phyloP scores from a whole-genome alignment of 2,113 vertebrate genomes.

The Triplophysa siluroides region DNA sequence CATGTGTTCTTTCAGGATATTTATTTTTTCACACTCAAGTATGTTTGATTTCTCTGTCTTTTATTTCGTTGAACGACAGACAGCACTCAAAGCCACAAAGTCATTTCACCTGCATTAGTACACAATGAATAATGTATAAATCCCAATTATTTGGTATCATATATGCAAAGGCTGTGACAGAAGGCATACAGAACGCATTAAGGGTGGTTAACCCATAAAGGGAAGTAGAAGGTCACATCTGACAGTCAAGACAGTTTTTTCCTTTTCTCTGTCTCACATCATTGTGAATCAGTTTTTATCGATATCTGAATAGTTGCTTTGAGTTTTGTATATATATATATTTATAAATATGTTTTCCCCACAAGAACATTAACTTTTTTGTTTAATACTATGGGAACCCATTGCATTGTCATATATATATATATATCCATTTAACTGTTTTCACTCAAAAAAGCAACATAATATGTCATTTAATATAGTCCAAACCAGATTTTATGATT shows the following conservation, averaged over 20 bases:
- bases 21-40: constrained; percentile 64
- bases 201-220: constrained; percentile 88
- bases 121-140: constrained; percentile 98
- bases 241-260: constrained; percentile 64
- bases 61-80: constrained; percentile 79
- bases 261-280: constrained; percentile 39
- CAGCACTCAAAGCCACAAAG: constrained; percentile 81
- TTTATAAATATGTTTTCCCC: too few relatives aligned
- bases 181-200: constrained; percentile 97
- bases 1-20: constrained; percentile 67
- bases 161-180: constrained; percentile 98
- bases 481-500: constrained; percentile 66
- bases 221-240: constrained; percentile 75
- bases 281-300: neutral
- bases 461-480: constrained; percentile 31
- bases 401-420: neutral
- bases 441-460: neutral
- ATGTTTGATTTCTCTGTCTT: constrained; percentile 70
- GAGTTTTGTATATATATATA: neutral
- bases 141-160: constrained; percentile 99
- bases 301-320: neutral
- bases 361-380: too few relatives aligned
- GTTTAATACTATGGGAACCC: neutral
- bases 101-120: constrained; percentile 96
- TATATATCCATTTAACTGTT: neutral